phyloP scores from a whole-genome alignment of 2,113 vertebrate genomes.

The Urocolius indicus region DNA sequence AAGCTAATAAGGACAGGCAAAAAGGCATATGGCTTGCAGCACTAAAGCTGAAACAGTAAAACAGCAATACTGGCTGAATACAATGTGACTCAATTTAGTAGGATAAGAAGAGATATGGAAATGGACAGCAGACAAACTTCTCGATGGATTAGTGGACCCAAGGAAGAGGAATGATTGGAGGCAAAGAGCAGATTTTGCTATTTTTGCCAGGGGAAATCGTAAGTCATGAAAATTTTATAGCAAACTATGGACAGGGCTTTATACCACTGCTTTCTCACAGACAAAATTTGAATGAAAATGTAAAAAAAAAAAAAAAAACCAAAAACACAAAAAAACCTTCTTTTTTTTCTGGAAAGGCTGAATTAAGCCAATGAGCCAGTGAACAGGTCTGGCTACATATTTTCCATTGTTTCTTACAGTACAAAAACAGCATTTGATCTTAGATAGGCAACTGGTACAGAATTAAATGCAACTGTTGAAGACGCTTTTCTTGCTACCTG shows the following conservation, averaged over 20 bases:
- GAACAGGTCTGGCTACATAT: not conserved
- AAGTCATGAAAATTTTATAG: not conserved
- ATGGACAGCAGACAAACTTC: not conserved
- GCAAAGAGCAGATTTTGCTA: not conserved
- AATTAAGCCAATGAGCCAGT: not conserved
- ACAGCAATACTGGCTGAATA: fast-evolving
- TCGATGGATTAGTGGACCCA: not conserved
- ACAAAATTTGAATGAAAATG: no score
- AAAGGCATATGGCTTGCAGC: not conserved
- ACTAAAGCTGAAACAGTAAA: not conserved
- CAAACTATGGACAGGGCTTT: not conserved
- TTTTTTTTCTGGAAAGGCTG: no score
- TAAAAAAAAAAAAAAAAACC: no score
- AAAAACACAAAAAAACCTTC: no score
- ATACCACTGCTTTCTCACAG: not conserved
- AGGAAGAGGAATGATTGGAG: not conserved
- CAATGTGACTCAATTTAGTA: not conserved
- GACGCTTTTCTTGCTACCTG: not conserved
- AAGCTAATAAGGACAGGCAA: not conserved
- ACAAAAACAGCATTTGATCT: not conserved
- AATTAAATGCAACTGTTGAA: not conserved
- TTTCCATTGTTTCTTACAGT: not conserved
- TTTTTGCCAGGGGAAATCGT: not conserved
- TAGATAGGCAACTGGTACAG: not conserved
- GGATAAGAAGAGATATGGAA: not conserved